Evolutionary conservation across 2,797 vertebrate species (phyloP).

Genomic region (Alca torda): DNA sequence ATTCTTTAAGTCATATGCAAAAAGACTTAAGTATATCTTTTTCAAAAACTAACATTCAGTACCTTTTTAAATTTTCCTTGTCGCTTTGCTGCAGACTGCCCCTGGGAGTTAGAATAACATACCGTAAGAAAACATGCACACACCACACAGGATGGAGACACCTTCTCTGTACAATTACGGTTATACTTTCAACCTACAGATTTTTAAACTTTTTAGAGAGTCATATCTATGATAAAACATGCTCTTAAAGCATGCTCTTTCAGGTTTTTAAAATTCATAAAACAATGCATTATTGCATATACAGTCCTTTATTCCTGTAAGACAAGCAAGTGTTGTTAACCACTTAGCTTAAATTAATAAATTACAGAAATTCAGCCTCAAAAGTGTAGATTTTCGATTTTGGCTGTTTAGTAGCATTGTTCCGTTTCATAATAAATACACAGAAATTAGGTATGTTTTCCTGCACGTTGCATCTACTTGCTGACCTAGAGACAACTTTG

Average conservation of each 20-base stretch:
- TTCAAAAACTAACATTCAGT: constrained; percentile 92
- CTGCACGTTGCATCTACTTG: neutral
- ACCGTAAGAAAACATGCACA: constrained; percentile 94
- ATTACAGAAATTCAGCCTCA: constrained; percentile 34
- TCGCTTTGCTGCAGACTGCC: constrained; percentile 99
- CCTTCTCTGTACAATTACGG: constrained; percentile 59
- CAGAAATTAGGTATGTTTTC: neutral
- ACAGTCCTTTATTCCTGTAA: constrained; percentile 28
- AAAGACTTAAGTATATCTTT: constrained; percentile 76
- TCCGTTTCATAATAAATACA: neutral
- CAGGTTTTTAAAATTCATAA: constrained; percentile 23
- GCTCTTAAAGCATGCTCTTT: constrained; percentile 66
- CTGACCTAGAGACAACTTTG: constrained; percentile 8
- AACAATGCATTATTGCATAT: constrained; percentile 4
- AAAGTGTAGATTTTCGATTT: neutral
- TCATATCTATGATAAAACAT: constrained; percentile 48
- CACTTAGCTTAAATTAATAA: constrained; percentile 34
- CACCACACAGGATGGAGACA: constrained; percentile 83
- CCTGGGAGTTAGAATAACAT: constrained; percentile 99
- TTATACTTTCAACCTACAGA: constrained; percentile 40
- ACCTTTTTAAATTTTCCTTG: constrained; percentile 99
- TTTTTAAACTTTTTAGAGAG: constrained; percentile 25
- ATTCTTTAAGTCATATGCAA: constrained; percentile 71
- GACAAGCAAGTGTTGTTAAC: constrained; percentile 59
- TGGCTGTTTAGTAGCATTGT: neutral